Percentiles rank a stretch among this genome's conserved stretches.
These are phyloP conservation scores for Hydraecia micacea DNA, from an alignment of 2,888 invertebrate species.

Conservation along the genomic window DNA sequence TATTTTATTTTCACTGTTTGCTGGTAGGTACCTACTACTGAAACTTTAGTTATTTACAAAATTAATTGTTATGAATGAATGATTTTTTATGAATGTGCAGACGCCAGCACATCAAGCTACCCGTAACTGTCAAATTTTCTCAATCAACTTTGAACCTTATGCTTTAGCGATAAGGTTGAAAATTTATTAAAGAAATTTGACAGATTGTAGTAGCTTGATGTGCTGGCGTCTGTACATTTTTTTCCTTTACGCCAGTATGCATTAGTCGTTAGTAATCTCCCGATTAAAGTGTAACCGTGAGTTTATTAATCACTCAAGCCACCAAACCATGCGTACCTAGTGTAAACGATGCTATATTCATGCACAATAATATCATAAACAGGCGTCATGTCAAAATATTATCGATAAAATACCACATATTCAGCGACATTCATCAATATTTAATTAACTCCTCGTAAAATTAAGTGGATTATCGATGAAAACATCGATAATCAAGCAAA, in stretches of 20 bases:
- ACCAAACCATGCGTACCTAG: neutral
- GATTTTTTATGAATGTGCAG: too few species aligned
- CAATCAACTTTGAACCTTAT: too few species aligned
- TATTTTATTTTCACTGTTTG: neutral
- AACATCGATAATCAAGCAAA: slow-evolving; percentile 13
- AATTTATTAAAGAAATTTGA: too few species aligned
- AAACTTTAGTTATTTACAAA: too few species aligned
- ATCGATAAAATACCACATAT: neutral
- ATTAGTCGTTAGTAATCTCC: neutral
- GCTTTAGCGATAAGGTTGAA: too few species aligned
- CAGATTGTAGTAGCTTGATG: too few species aligned
- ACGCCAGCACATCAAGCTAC: too few species aligned
- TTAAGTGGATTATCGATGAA: neutral
- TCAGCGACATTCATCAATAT: neutral
- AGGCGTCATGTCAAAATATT: neutral
- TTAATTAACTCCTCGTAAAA: neutral
- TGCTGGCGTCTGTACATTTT: too few species aligned
- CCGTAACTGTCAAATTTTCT: too few species aligned
- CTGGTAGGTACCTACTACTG: neutral
- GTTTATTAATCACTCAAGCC: neutral
- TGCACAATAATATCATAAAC: neutral
- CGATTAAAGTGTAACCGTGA: neutral
- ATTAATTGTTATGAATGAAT: too few species aligned
- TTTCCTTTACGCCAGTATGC: neutral
- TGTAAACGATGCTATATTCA: neutral